Base-by-base conservation (phyloP, 2,113 vertebrate species). In the Rutilus rutilus region DNA sequence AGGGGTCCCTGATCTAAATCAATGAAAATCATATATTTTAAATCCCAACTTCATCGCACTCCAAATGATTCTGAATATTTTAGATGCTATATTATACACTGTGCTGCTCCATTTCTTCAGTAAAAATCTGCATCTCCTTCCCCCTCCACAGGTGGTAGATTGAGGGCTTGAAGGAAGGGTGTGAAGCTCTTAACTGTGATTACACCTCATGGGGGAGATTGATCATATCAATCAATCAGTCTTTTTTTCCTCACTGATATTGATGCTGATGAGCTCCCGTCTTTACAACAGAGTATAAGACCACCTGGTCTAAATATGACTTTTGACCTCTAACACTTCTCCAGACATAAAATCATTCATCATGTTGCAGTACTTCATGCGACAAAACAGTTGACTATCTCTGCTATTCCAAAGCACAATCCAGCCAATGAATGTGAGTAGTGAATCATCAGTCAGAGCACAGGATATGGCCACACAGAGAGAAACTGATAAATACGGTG, bases 191-290 rank as follows among this genome's bases (percentile, higher is more conserved):
- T 83, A 42, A 71, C 76, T 67, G 47, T 50, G 77, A 65, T 88
- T 86, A 78, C 59, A 80, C 62, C 81, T 84, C 57, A 76, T 73
- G 60, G 42, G 39, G 77, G 82, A 82, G 69, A 86, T 47, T 76
- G 76, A 75, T 78, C 85, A 76, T 83, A 82, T 82, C 78, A 84
- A 82, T 88, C 87, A 88, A 82, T 82, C 82, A 84, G 77, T 86
- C 87, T 47, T 39, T 67, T 75, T 57, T 57, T 84, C 77, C 54
- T 45, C 25, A 69, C 45, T 76, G 69, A 60, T 76, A 84, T 65
- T 62, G 75, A 81, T 86, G 80, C 82, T 77, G 71, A 86, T 86
- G 77, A 85, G 85, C 71, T 33, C 60, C 57, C 27, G 27, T 86
- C 85, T 84, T 74, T 54, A 17, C 71, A 30, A 83, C 42, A 39